A percentile compares a stretch with the other conserved stretches of the same genome.
phyloP scores from a whole-genome alignment of 2,113 vertebrate species.

The Salvelinus namaycush region DNA sequence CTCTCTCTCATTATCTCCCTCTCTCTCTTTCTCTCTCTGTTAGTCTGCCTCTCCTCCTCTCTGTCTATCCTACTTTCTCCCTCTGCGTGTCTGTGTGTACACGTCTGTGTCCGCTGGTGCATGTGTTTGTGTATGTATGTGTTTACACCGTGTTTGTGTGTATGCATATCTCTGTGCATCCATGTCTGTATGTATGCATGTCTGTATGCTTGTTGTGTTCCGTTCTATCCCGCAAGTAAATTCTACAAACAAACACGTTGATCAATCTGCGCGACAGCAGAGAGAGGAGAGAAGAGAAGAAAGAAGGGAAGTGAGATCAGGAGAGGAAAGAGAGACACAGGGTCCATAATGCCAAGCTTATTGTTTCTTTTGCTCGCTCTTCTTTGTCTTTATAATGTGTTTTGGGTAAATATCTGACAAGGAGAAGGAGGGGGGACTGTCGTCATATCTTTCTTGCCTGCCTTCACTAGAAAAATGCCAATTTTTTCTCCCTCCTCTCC shows the following conservation, averaged over 20 bases:
- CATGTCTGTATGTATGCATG: background rate
- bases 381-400: constrained; percentile 89
- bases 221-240: constrained; percentile 86
- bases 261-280: constrained; percentile 88
- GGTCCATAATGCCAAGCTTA: constrained; percentile 84
- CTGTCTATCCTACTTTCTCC: constrained; percentile 2
- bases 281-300: constrained; percentile 44
- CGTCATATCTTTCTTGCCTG: constrained; percentile 78
- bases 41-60: constrained; percentile 4
- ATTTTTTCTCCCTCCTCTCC: constrained; percentile 39
- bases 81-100: constrained; percentile 16
- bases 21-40: background rate
- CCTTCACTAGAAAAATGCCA: constrained; percentile 84
- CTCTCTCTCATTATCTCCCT: constrained; percentile 12
- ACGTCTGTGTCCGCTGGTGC: constrained; percentile 57
- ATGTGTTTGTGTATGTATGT: background rate
- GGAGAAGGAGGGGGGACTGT: constrained; percentile 71
- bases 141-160: constrained; percentile 1
- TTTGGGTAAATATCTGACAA: constrained; percentile 91
- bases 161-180: background rate
- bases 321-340: constrained; percentile 60
- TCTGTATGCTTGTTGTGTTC: constrained; percentile 73
- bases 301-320: constrained; percentile 47
- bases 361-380: constrained; percentile 76
- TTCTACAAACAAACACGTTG: constrained; percentile 96